Conservation (phyloP, 2,797 vertebrate genomes). For the Emys orbicularis region DNA sequence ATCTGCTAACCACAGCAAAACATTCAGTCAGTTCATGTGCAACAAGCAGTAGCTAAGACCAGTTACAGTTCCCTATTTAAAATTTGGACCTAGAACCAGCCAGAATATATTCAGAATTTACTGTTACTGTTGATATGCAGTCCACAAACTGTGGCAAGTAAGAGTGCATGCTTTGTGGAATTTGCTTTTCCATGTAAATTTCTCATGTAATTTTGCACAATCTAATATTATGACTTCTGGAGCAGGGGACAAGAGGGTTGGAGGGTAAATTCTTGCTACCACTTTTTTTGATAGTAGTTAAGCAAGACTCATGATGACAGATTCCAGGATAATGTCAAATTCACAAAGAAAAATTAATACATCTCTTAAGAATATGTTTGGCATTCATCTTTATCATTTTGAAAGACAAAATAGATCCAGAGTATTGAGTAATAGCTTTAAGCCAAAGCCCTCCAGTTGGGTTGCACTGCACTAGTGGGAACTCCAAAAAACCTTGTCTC, state of each 20-base stretch:
- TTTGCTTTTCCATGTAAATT: not conserved
- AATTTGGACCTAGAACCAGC: not conserved
- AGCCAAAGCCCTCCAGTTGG: not conserved
- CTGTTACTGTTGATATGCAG: not conserved
- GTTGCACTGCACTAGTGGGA: not conserved
- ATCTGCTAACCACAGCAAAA: not conserved
- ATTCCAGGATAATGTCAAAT: not conserved
- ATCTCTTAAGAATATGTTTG: accelerated
- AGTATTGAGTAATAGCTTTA: not conserved
- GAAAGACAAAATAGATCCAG: not conserved
- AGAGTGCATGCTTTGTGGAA: not conserved
- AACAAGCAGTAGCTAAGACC: not conserved
- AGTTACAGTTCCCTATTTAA: not conserved
- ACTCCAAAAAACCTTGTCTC: not conserved
- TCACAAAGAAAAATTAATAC: not conserved
- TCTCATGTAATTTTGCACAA: not conserved
- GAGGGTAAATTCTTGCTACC: not conserved
- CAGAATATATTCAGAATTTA: not conserved
- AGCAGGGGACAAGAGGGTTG: not conserved
- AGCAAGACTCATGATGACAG: too few relatives aligned
- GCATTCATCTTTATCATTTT: not conserved
- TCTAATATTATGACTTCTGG: accelerated
- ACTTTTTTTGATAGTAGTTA: too few relatives aligned
- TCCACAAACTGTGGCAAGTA: not conserved
- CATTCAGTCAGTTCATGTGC: not conserved